A percentile compares a stretch with the other conserved stretches of the same genome.
phyloP scores from a whole-genome alignment of 2,797 vertebrate genomes.

The Myotis myotis region DNA sequence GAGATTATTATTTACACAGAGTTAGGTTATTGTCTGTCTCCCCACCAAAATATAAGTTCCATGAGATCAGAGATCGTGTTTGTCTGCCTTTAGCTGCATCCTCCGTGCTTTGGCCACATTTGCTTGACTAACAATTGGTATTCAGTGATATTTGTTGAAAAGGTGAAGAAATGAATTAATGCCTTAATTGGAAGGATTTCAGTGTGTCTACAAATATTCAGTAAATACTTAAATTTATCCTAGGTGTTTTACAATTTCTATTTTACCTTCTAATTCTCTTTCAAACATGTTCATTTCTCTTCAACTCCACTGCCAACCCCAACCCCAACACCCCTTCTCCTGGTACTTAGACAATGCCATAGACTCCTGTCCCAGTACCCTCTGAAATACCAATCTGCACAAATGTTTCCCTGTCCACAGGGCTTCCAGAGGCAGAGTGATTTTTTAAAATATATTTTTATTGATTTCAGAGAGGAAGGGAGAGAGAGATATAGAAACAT shows the following conservation, averaged over 20 bases:
- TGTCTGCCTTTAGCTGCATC: background rate
- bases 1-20: background rate
- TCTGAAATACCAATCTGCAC: background rate
- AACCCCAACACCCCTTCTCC: fast-evolving
- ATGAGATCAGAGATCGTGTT: background rate
- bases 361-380: fast-evolving
- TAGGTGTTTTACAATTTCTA: background rate
- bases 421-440: background rate
- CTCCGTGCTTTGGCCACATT: background rate
- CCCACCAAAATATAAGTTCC: background rate
- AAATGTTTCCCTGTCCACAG: background rate
- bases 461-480: too few relatives aligned
- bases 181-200: background rate
- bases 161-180: background rate
- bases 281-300: background rate
- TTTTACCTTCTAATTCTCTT: background rate
- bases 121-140: background rate
- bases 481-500: too few relatives aligned
- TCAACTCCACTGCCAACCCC: background rate
- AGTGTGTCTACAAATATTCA: background rate
- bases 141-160: background rate
- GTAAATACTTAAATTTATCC: background rate
- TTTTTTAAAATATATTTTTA: background rate
- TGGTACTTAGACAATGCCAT: background rate
- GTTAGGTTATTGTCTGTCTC: background rate